A percentile compares a stretch with the other conserved stretches of the same genome.
Conservation (phyloP, 1,140 invertebrate genomes). For the Amphibalanus amphitrite region DNA sequence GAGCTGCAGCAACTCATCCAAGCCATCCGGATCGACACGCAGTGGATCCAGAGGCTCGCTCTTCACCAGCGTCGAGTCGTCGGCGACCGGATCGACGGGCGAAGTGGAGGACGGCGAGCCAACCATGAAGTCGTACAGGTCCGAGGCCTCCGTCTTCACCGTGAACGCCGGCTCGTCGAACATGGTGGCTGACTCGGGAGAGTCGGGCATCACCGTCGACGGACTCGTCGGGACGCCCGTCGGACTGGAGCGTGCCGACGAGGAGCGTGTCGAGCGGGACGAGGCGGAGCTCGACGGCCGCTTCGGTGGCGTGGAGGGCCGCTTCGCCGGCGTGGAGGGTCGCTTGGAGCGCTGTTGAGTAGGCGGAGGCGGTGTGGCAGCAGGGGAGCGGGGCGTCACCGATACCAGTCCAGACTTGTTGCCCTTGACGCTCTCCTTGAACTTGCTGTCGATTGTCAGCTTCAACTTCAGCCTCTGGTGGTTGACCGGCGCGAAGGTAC, state of each 20-base stretch:
- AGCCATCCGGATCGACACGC: background rate
- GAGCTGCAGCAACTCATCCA: background rate
- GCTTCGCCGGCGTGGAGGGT: no score
- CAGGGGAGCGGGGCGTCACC: background rate
- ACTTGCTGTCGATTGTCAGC: constrained; percentile 37
- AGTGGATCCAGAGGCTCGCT: background rate
- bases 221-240: constrained; percentile 49
- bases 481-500: constrained; percentile 14
- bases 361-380: background rate
- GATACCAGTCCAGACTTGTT: background rate
- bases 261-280: background rate
- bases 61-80: background rate
- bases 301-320: no score
- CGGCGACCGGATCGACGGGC: background rate
- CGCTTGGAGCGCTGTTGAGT: no score
- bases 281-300: background rate
- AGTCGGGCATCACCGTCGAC: constrained; percentile 52
- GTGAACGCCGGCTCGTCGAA: constrained; percentile 39
- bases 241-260: constrained; percentile 22
- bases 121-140: background rate
- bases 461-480: constrained; percentile 34
- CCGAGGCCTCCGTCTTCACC: background rate
- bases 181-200: constrained; percentile 55
- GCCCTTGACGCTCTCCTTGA: constrained; percentile 28
- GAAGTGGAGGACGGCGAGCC: background rate